Conservation (phyloP, 2,888 invertebrate genomes). For the Drosophila engyochracea region DNA sequence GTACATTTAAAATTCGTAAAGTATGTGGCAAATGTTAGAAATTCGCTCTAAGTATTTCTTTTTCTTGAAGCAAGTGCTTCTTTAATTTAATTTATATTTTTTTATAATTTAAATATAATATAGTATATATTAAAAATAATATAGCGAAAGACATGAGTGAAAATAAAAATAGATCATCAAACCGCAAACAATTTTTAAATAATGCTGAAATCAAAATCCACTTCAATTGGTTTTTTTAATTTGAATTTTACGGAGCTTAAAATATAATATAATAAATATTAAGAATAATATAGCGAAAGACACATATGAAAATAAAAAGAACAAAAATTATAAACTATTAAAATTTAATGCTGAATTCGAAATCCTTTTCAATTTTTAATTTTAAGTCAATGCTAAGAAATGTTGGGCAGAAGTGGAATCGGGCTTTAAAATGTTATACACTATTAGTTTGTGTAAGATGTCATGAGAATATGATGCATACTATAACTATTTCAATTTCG, state of each 20-base stretch:
- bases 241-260: no score
- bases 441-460: slow-evolving; percentile 24
- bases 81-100: background rate
- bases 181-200: background rate
- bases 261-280: no score
- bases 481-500: background rate
- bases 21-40: background rate
- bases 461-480: slow-evolving; percentile 34
- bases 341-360: background rate
- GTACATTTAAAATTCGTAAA: background rate
- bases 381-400: background rate
- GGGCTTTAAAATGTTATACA: background rate
- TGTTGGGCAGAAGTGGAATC: background rate
- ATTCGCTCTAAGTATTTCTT: background rate
- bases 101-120: background rate
- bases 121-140: background rate
- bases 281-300: no score
- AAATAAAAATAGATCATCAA: background rate
- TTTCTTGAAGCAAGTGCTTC: background rate
- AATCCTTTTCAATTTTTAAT: background rate
- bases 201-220: no score
- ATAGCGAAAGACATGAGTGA: background rate
- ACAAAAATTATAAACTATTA: background rate
- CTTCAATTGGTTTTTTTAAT: no score
- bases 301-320: background rate